Percentiles rank a stretch among this genome's conserved stretches.
phyloP scores from a whole-genome alignment of 2,888 invertebrate species.

The Podabrus alpinus region DNA sequence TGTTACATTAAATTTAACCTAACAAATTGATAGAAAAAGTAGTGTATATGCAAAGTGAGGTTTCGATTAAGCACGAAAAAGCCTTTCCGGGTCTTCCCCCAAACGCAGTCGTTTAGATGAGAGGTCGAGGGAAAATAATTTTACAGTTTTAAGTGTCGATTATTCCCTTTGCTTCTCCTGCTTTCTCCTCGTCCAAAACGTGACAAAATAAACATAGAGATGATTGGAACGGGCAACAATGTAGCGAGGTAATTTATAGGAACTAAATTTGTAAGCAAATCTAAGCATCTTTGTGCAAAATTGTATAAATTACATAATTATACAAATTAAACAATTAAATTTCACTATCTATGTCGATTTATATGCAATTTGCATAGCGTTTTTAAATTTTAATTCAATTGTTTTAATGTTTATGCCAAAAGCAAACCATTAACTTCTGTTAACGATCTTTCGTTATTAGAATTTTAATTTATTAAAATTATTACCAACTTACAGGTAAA shows the following conservation, averaged over 20 bases:
- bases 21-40: too few species aligned
- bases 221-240: not conserved
- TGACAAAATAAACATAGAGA: not conserved
- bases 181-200: not conserved
- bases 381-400: slow-evolving; percentile 36
- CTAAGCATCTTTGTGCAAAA: slow-evolving; percentile 22
- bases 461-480: slow-evolving; percentile 26
- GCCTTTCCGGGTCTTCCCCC: not conserved
- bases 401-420: slow-evolving; percentile 24
- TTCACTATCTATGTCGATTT: slow-evolving; percentile 30
- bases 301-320: slow-evolving; percentile 28
- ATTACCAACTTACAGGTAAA: slow-evolving; percentile 18
- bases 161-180: not conserved
- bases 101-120: too few species aligned
- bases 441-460: slow-evolving; percentile 25
- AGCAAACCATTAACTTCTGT: slow-evolving; percentile 28
- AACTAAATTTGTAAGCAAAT: slow-evolving; percentile 21
- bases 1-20: not conserved
- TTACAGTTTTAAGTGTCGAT: not conserved
- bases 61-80: not conserved
- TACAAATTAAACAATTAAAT: slow-evolving; percentile 31
- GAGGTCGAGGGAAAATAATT: not conserved
- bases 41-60: not conserved
- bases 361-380: slow-evolving; percentile 38
- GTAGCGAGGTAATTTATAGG: not conserved